Conservation (phyloP, 1,140 invertebrate species). For the Sitodiplosis mosellana region DNA sequence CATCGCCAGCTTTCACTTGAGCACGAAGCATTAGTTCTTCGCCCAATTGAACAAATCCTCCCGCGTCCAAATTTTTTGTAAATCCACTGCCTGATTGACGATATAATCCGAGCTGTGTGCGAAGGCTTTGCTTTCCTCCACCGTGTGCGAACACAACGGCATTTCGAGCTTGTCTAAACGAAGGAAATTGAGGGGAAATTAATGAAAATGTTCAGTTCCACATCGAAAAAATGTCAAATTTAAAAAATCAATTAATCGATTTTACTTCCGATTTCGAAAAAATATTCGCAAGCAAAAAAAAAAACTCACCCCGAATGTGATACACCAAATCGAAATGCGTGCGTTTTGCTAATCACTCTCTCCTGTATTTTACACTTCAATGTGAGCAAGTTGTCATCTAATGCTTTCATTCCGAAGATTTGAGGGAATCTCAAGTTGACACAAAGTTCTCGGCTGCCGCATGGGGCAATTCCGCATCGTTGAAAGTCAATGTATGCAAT, state of each 20-base stretch:
- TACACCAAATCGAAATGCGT: slow-evolving; percentile 27
- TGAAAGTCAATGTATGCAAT: slow-evolving; percentile 16
- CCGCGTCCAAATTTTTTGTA: slow-evolving; percentile 31
- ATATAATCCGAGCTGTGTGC: slow-evolving; percentile 36
- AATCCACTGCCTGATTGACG: slow-evolving; percentile 30
- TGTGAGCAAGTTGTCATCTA: slow-evolving; percentile 37
- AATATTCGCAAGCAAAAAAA: neutral
- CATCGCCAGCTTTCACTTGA: slow-evolving; percentile 36
- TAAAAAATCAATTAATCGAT: too few relatives aligned
- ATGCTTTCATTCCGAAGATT: slow-evolving; percentile 36
- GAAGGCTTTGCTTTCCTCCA: slow-evolving; percentile 34
- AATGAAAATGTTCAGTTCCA: neutral
- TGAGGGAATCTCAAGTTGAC: slow-evolving; percentile 38
- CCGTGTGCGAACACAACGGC: slow-evolving; percentile 29
- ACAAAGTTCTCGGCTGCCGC: slow-evolving; percentile 28
- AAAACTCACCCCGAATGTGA: slow-evolving; percentile 22
- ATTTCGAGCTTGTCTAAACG: slow-evolving; percentile 23
- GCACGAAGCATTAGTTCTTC: slow-evolving; percentile 42
- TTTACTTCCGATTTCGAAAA: neutral
- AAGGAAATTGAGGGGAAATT: neutral
- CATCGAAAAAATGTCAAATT: neutral
- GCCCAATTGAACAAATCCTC: slow-evolving; percentile 38
- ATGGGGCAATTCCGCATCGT: slow-evolving; percentile 24
- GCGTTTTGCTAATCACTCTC: slow-evolving; percentile 33
- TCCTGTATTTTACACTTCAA: slow-evolving; percentile 42